phyloP scores from a whole-genome alignment of 2,113 vertebrate genomes.

The Ploceus nigricollis region DNA sequence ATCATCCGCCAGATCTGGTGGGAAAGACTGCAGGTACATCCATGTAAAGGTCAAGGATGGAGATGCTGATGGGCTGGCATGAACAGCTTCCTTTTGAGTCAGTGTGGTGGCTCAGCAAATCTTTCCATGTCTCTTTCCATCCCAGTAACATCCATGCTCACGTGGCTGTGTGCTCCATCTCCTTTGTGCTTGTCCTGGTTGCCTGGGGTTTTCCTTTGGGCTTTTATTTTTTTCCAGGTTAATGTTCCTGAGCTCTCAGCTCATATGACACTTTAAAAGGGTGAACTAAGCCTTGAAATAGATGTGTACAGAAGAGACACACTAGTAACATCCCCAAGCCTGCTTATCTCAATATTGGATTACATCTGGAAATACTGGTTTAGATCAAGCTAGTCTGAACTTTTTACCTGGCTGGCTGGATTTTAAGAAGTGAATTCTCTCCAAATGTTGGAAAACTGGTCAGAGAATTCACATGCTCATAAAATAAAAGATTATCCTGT shows the following conservation, averaged over 20 bases:
- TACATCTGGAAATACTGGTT: not conserved
- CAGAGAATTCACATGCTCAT: not conserved
- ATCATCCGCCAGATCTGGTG: constrained; percentile 99
- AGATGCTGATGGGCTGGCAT: not conserved
- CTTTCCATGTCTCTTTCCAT: not conserved
- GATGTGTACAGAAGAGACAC: not conserved
- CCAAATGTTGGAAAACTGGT: not conserved
- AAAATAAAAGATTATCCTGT: not conserved
- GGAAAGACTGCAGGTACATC: constrained; percentile 94
- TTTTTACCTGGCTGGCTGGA: not conserved
- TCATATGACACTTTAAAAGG: not conserved
- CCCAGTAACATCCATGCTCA: not conserved
- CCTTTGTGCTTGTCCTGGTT: not conserved
- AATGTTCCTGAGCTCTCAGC: not conserved
- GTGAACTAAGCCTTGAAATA: not conserved
- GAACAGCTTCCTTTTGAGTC: not conserved
- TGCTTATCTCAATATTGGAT: not conserved
- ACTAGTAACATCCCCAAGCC: not conserved
- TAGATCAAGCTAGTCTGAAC: not conserved
- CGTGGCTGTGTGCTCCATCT: not conserved
- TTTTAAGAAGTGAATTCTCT: not conserved
- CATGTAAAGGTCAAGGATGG: not conserved
- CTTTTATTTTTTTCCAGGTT: not conserved
- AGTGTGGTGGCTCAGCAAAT: not conserved
- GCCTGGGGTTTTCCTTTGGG: not conserved